phyloP scores from a whole-genome alignment of 2,888 invertebrate genomes.

The Eustalomyia histrio region DNA sequence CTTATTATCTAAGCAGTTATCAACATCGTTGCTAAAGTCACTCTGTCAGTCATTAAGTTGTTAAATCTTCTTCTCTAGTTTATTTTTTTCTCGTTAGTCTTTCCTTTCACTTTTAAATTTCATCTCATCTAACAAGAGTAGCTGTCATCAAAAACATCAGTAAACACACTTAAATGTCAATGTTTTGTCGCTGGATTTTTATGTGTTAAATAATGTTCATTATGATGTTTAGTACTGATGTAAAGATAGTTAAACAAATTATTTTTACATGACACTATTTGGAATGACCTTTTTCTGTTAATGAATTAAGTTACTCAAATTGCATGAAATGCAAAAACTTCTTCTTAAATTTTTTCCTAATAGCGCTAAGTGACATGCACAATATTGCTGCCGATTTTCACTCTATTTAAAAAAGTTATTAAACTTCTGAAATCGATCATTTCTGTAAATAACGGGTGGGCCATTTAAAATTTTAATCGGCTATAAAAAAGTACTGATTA shows the following conservation, averaged over 20 bases:
- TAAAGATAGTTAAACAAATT: background rate
- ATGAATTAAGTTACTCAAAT: too few species aligned
- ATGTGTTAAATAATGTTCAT: constrained; percentile 30
- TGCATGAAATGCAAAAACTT: too few species aligned
- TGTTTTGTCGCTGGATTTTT: constrained; percentile 19
- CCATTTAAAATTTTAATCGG: too few species aligned
- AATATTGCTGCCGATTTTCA: too few species aligned
- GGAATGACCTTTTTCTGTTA: too few species aligned
- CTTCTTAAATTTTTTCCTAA: too few species aligned
- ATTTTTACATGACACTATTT: too few species aligned
- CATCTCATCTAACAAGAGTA: constrained; percentile 38
- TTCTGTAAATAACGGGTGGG: too few species aligned
- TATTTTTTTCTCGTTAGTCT: background rate
- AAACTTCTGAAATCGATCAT: too few species aligned
- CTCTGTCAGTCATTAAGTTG: constrained; percentile 57
- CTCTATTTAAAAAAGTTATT: too few species aligned
- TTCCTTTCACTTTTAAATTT: background rate
- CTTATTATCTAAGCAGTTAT: constrained; percentile 42
- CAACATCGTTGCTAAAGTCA: constrained; percentile 50
- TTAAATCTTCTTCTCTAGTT: constrained; percentile 40
- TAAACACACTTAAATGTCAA: constrained; percentile 36
- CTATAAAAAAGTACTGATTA: too few species aligned
- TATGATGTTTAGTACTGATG: constrained; percentile 8
- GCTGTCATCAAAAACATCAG: constrained; percentile 48
- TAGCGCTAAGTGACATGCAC: too few species aligned